Base-by-base conservation (phyloP, 2,113 vertebrate species). In the Mionectes macconnelli region DNA sequence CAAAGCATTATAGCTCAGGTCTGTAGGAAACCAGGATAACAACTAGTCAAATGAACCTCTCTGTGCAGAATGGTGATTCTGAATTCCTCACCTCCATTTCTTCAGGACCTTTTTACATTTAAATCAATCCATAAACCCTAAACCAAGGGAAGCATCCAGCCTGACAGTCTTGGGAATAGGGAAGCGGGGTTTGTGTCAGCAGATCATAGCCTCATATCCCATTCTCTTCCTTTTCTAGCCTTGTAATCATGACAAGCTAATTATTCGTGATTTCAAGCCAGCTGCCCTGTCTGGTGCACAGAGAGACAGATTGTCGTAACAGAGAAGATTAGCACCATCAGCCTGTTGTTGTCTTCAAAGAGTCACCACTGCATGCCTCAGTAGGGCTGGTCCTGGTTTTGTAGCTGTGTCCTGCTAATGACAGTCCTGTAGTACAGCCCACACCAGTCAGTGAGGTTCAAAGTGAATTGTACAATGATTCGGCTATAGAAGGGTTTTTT, bases 161-260 rank as follows among this genome's bases (percentile, higher is more conserved):
- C 31, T 66, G 39, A 60, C 31, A 42, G 37, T 4, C 23, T 20
- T 49, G 55, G 14, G 21, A 90, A 59, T 2, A 37, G 5, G 19
- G 15, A 12, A 57, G 20, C 45, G 30, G 12, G 19, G 35, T 13
- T 14, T 30, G 11, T 44, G 47, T 52, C n/a, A 68, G 53, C 4
- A 47, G 35, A 22, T 68, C 9, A 2, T 20, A 42, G 20, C 8
- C 25, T 60, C 3, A 0, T 45, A 72, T 5, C 14, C 5, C 37
- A 4, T 72, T 52, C 21, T n/a, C 27, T 68, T 62, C 31, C 27
- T 52, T 62, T 19, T 69, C 16, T n/a, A 68, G 6, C 30, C 14
- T 23, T 88, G 49, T 52, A 12, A 24, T 70, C 24, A 52, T 14
- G 44, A 64, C 0, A 1, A 8, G n/a, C 37, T 83, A 53, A 37